Evolutionary conservation across 2,113 vertebrate species (phyloP), one percentile per base, ranked within the genome.

Genomic region (Casuarius casuarius): DNA sequence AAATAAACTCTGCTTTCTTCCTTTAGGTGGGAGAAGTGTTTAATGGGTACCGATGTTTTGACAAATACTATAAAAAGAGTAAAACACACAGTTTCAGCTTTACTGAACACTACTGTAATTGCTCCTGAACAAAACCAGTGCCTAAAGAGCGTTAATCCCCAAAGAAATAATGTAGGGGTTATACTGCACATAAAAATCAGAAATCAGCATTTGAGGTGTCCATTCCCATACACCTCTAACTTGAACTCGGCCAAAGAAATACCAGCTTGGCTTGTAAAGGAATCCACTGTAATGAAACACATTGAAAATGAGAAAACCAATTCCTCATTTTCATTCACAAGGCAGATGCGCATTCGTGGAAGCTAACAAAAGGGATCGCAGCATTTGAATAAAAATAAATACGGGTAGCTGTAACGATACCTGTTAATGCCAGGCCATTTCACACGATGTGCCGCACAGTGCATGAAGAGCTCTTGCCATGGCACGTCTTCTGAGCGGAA

Each of bases 261-360:
- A 95, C 13, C 77, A 89, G 52, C 54, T 84, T 89, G 80, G 86
- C 93, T 87, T 95, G 80, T 95, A 93, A 96, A 93, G 93, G 61
- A 96, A 96, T 84, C 46, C 75, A 80, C 38, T 13, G 48, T 81
- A 96, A 96, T 94, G 83, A 95, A 95, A 92, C 94, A 93, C 79
- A 94, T 3, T 21, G 68, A 84, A 96, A 94, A 95, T 49, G 56
- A 89, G 73, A 94, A 94, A 90, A 96, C 18, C 88, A 96, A 93
- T 93, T 71, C 76, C 65, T 82, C 56, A 9, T 48, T 92, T 84
- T 89, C 79, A 87, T 92, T 87, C 95, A 76, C 48, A 13, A 89
- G 76, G 80, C 90, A 93, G 73, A 87, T 46, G 2, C 80, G 22
- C 66, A 65, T 25, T 48, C 70, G 68, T 51, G 44, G 78, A 58